Evolutionary conservation across 2,888 invertebrate genomes (phyloP).

Genomic region (Trichopoda pennipes): DNA sequence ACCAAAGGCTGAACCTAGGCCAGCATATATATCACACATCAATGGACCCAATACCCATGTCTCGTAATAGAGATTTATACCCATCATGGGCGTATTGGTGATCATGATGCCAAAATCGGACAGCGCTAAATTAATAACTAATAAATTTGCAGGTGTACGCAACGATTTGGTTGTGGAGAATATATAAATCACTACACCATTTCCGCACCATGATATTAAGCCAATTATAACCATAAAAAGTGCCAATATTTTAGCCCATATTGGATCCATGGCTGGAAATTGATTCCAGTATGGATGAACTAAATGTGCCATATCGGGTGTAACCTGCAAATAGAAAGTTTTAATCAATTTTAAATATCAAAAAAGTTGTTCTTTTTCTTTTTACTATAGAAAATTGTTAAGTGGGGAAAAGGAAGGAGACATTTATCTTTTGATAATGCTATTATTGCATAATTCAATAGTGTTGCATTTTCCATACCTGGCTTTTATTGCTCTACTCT

Average conservation of each 20-base stretch:
- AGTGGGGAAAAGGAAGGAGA: too few species aligned
- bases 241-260: conserved; percentile 92
- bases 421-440: too few species aligned
- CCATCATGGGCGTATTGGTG: conserved; percentile 81
- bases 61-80: conserved; percentile 80
- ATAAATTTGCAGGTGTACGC: conserved; percentile 93
- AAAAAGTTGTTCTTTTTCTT: neutral
- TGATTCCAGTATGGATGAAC: conserved; percentile 92
- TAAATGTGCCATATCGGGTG: conserved; percentile 85
- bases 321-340: conserved; percentile 76
- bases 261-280: conserved; percentile 92
- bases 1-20: conserved; percentile 93
- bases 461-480: too few species aligned
- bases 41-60: conserved; percentile 83
- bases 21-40: conserved; percentile 93
- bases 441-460: too few species aligned
- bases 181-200: conserved; percentile 80
- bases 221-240: conserved; percentile 90
- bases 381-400: neutral
- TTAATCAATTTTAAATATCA: neutral
- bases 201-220: conserved; percentile 79
- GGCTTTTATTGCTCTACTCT: too few species aligned
- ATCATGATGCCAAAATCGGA: conserved; percentile 93
- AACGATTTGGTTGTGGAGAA: conserved; percentile 82
- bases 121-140: conserved; percentile 95